Conservation (phyloP, 2,113 vertebrate genomes). For the Castor canadensis region DNA sequence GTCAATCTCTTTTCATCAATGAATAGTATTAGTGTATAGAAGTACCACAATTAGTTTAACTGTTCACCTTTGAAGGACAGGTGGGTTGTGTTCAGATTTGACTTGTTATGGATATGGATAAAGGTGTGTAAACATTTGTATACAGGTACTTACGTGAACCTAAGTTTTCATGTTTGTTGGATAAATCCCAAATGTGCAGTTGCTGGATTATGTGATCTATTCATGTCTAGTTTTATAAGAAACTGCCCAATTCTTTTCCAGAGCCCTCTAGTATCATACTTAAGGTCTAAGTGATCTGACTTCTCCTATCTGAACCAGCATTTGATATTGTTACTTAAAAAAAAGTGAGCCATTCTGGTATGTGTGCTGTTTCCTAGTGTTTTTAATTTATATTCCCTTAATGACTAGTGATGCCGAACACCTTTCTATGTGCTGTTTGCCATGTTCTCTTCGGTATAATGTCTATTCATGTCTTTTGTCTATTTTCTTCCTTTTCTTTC, state of each 20-base stretch:
- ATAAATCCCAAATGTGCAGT: neutral
- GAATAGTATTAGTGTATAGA: neutral
- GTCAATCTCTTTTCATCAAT: neutral
- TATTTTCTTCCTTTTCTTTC: neutral
- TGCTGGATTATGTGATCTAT: neutral
- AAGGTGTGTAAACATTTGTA: neutral
- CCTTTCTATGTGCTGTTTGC: neutral
- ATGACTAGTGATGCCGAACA: neutral
- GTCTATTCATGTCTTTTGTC: neutral
- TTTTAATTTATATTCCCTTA: neutral
- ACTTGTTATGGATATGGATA: neutral
- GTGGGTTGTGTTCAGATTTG: neutral
- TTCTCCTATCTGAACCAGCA: neutral
- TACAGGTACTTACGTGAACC: neutral
- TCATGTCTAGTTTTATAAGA: neutral
- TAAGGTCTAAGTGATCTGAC: neutral
- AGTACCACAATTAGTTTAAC: neutral
- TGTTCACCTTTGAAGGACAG: neutral
- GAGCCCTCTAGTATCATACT: neutral
- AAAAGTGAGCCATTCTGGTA: neutral
- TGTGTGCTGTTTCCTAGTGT: neutral
- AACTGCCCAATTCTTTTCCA: neutral
- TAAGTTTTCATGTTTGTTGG: neutral
- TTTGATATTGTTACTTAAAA: neutral
- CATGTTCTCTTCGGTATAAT: neutral